Conservation (phyloP, 2,113 vertebrate species). For the Acrocephalus arundinaceus region DNA sequence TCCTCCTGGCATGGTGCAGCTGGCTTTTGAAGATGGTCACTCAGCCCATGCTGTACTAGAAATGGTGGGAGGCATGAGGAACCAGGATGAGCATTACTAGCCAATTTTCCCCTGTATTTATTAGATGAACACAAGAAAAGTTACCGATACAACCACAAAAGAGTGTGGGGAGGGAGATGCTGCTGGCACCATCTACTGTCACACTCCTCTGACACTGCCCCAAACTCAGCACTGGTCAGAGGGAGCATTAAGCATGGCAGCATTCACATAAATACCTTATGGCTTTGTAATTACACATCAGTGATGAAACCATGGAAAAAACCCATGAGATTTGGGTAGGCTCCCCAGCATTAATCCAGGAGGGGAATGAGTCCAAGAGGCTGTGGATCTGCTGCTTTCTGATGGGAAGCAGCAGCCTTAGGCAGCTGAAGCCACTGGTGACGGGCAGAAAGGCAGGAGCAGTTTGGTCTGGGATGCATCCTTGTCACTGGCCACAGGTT, state of each 20-base stretch:
- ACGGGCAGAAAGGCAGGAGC: neutral
- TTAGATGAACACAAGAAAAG: neutral
- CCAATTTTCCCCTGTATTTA: neutral
- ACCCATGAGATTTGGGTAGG: neutral
- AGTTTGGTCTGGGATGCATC: neutral
- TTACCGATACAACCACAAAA: neutral
- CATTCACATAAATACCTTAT: neutral
- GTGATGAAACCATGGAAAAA: neutral
- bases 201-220: neutral
- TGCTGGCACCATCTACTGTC: neutral
- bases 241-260: neutral
- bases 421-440: neutral
- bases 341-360: neutral
- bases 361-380: neutral
- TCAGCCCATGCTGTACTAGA: fast-evolving
- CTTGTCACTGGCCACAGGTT: neutral
- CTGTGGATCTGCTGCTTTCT: neutral
- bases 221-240: neutral
- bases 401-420: neutral
- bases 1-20: neutral
- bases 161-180: neutral
- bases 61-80: neutral
- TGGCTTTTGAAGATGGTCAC: neutral
- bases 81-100: neutral
- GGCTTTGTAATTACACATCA: neutral